These are phyloP conservation scores for Vicugna pacos DNA, from an alignment of 2,113 vertebrate species.

Conservation along the genomic window DNA sequence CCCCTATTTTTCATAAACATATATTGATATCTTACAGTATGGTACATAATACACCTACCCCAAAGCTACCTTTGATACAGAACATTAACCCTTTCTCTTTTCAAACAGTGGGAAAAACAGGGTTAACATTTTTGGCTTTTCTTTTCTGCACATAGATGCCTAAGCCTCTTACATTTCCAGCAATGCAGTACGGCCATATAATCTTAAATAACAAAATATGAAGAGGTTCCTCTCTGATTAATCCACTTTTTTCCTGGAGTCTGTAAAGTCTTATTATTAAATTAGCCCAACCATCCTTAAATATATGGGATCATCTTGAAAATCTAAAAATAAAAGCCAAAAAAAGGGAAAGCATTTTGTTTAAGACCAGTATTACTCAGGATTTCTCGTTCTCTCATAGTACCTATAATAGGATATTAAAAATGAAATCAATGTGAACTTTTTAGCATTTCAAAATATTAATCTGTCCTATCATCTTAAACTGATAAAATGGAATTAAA, in stretches of 20 bases:
- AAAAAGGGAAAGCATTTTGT: neutral
- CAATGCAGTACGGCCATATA: neutral
- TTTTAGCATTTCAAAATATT: conserved; percentile 61
- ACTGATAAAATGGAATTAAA: neutral
- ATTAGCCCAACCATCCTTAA: conserved; percentile 26
- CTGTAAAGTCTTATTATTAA: conserved; percentile 26
- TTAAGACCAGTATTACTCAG: conserved; percentile 14
- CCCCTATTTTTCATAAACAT: neutral
- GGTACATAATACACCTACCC: neutral
- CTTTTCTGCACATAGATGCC: neutral
- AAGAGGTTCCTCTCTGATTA: conserved; percentile 31
- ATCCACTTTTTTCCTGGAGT: neutral
- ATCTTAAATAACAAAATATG: neutral
- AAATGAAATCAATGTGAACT: conserved; percentile 56
- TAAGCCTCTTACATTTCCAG: neutral
- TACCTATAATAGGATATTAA: neutral
- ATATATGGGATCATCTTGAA: conserved; percentile 49
- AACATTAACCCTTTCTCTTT: conserved; percentile 24
- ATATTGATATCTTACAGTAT: conserved; percentile 35
- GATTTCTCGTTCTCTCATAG: neutral
- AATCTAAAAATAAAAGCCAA: conserved; percentile 57
- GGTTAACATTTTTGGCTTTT: conserved; percentile 35
- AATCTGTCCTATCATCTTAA: conserved; percentile 17
- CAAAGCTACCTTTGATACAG: conserved; percentile 2
- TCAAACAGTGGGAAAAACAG: neutral